These are phyloP conservation scores for Apodemia mormo DNA, from an alignment of 2,888 invertebrate species.

Conservation along the genomic window DNA sequence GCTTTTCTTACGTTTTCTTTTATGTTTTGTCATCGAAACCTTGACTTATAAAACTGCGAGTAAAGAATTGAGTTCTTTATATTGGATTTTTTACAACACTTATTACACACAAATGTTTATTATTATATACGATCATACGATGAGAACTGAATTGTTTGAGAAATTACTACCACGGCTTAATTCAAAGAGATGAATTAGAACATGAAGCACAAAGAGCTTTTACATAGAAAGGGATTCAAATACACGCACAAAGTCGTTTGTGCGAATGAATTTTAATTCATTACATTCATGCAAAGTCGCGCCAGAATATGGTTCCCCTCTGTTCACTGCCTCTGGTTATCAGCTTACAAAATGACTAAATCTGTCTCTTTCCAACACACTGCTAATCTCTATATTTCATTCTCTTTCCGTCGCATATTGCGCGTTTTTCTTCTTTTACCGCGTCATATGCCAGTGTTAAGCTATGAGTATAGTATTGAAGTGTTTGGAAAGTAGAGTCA, in stretches of 20 bases:
- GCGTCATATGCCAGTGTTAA: slow-evolving; percentile 75
- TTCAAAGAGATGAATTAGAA: slow-evolving; percentile 13
- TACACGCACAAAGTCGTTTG: slow-evolving; percentile 58
- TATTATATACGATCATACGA: neutral
- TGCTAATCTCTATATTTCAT: slow-evolving; percentile 61
- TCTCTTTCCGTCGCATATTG: slow-evolving; percentile 74
- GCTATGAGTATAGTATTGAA: slow-evolving; percentile 56
- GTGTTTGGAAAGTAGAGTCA: slow-evolving; percentile 7
- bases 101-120: too few relatives aligned
- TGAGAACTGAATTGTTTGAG: neutral
- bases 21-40: slow-evolving; percentile 55
- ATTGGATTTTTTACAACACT: too few relatives aligned
- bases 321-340: slow-evolving; percentile 78
- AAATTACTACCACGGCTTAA: slow-evolving; percentile 1
- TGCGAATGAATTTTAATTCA: slow-evolving; percentile 79
- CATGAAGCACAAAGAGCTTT: slow-evolving; percentile 47
- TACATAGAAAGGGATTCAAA: slow-evolving; percentile 57
- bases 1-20: slow-evolving; percentile 53
- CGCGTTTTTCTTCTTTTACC: slow-evolving; percentile 81
- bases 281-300: slow-evolving; percentile 77
- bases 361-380: slow-evolving; percentile 64
- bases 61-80: too few relatives aligned
- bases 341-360: slow-evolving; percentile 79
- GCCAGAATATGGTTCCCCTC: slow-evolving; percentile 80
- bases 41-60: slow-evolving; percentile 44